These are phyloP conservation scores for Dicranocentrus wangi DNA, from an alignment of 2,888 invertebrate genomes.

Conservation along the genomic window DNA sequence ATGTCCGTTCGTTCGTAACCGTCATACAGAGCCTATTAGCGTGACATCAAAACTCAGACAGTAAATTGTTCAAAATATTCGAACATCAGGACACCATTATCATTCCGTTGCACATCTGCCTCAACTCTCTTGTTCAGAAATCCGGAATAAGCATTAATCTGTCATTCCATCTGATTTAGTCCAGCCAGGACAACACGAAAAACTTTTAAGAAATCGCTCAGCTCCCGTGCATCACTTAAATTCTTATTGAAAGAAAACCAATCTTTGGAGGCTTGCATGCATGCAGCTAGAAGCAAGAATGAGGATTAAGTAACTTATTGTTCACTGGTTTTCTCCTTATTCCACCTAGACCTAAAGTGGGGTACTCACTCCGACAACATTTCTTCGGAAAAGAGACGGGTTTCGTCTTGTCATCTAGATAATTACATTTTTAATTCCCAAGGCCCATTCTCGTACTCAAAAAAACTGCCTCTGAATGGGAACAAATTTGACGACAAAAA, in stretches of 20 bases:
- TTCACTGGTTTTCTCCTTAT: no score
- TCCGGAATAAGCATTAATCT: slow-evolving; percentile 58
- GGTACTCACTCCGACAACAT: background rate
- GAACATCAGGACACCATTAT: slow-evolving; percentile 21
- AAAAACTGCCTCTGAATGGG: slow-evolving; percentile 24
- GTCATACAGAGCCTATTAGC: slow-evolving; percentile 22
- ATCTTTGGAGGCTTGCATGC: background rate
- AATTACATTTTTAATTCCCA: slow-evolving; percentile 26
- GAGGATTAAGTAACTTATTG: no score
- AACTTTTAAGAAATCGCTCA: background rate
- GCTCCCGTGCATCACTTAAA: background rate
- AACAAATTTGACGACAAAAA: slow-evolving; percentile 33
- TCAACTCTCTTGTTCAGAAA: slow-evolving; percentile 44
- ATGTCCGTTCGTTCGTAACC: background rate
- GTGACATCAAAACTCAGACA: slow-evolving; percentile 42
- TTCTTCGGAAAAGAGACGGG: background rate
- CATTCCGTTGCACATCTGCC: slow-evolving; percentile 48
- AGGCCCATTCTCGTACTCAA: slow-evolving; percentile 3
- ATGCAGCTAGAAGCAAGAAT: background rate
- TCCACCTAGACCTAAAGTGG: background rate
- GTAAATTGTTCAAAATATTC: slow-evolving; percentile 10
- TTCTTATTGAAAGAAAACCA: background rate
- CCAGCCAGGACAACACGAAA: background rate
- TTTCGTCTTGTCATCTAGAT: slow-evolving; percentile 29
- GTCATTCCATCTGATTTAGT: slow-evolving; percentile 33